These are phyloP conservation scores for Caenorhabditis macrosperma DNA, from an alignment of 2,888 invertebrate species.

Conservation along the genomic window DNA sequence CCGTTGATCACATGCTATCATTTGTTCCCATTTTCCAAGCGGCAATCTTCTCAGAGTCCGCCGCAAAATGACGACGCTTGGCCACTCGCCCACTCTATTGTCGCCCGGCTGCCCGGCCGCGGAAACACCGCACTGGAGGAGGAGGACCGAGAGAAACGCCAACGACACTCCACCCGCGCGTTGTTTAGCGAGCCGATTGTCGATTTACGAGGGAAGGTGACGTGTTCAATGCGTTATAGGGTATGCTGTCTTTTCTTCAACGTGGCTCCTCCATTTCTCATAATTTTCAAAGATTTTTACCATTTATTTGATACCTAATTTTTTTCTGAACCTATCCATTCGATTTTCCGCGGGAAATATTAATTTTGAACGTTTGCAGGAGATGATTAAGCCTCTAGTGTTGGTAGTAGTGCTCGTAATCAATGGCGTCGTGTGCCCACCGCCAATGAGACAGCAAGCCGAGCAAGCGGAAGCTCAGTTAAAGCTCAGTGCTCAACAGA, in stretches of 20 bases:
- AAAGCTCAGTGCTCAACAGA: no score
- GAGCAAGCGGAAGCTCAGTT: constrained; percentile 46
- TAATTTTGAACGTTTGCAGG: no score
- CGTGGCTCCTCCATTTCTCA: background rate
- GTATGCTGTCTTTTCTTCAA: constrained; percentile 4
- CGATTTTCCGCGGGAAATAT: no score
- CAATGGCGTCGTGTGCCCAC: constrained; percentile 50
- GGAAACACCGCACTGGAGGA: background rate
- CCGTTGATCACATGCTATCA: constrained; percentile 13
- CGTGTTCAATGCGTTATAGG: constrained; percentile 46
- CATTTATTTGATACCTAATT: background rate
- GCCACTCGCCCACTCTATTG: background rate
- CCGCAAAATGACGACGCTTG: no score
- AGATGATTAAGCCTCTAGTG: constrained; percentile 54
- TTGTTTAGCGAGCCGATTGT: constrained; percentile 32
- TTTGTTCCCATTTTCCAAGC: constrained; percentile 7
- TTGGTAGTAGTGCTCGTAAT: constrained; percentile 24
- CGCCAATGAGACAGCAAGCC: constrained; percentile 51
- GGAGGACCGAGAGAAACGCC: background rate
- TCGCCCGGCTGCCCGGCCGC: background rate
- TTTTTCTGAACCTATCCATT: background rate
- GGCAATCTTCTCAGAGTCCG: background rate
- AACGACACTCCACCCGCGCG: constrained; percentile 22
- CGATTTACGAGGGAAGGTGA: constrained; percentile 41
- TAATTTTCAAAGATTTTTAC: background rate